Evolutionary conservation across 2,113 vertebrate species (phyloP), one percentile per base, ranked within the genome.

Genomic region (Chauna torquata): DNA sequence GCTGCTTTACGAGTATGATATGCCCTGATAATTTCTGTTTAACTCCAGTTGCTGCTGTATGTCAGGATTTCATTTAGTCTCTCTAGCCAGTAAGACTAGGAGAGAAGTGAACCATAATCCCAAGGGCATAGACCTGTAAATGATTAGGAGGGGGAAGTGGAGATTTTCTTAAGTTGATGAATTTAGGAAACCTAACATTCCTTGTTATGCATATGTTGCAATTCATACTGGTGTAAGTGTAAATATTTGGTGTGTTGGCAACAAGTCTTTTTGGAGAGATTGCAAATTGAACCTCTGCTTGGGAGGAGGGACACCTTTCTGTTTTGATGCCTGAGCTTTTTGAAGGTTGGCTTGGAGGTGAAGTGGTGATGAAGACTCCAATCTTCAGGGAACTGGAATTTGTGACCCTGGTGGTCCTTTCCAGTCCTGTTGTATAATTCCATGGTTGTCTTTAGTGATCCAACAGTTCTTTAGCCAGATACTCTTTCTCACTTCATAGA

Each of bases 371-470:
- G 95, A 96, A 95, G 96, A 97, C 94, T 95, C 92, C 91, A 74
- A 27, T 88, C 84, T 76, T 76, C 75, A 87, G 75, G 85, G 72
- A 81, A 40, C 86, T 65, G 93, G 86, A 82, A 50, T 72, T 8
- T 1, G 68, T 54, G 94, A 80, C 96, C 94, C 96, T 91, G 94
- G 96, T 11, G 96, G 96, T 94, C 84, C 34, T 23, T 88, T 45
- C 84, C 82, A 91, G 92, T 57, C 93, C 90, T 32, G 17, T 0
- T 0, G 11, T 68, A 52, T 59, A 55, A 87, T 62, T 93, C 91
- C 65, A 4, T 87, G 96, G 94, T 86, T 96, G 95, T 97, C 97
- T 97, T 97, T 84, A 94, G 95, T 97, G 97, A 97, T 65, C 93
- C 97, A 97, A 2, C 69, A 84, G 55, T 96, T 97, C 96, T 92